These are phyloP conservation scores for Ibidorhyncha struthersii DNA, from an alignment of 2,113 vertebrate species.

Conservation along the genomic window DNA sequence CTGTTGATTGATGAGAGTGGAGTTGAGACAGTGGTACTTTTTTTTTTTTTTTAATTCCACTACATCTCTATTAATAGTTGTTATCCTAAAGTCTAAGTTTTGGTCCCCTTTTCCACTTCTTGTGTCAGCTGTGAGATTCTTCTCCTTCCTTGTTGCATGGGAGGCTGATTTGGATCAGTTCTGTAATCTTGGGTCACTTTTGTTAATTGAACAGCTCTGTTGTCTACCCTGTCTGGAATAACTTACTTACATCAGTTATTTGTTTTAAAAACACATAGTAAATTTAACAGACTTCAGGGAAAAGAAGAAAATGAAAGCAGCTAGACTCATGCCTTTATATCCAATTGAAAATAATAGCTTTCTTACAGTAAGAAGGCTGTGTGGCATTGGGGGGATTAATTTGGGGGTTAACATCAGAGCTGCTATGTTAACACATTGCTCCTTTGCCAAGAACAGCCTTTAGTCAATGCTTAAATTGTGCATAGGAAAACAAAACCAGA, in stretches of 20 bases:
- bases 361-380: neutral
- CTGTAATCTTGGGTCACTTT: neutral
- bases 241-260: neutral
- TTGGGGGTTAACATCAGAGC: neutral
- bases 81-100: neutral
- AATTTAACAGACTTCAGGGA: neutral
- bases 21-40: neutral
- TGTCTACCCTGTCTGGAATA: neutral
- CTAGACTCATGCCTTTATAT: neutral
- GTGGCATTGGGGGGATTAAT: neutral
- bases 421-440: neutral
- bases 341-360: neutral
- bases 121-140: neutral
- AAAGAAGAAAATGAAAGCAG: neutral
- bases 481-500: neutral
- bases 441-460: neutral
- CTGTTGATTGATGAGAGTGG: neutral
- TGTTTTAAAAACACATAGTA: neutral
- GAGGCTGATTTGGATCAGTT: neutral
- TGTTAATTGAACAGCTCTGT: neutral
- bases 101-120: neutral
- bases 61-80: neutral
- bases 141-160: neutral
- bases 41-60: neutral
- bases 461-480: neutral